These are phyloP conservation scores for Phoenicopterus ruber DNA, from an alignment of 2,113 vertebrate species.

Conservation along the genomic window DNA sequence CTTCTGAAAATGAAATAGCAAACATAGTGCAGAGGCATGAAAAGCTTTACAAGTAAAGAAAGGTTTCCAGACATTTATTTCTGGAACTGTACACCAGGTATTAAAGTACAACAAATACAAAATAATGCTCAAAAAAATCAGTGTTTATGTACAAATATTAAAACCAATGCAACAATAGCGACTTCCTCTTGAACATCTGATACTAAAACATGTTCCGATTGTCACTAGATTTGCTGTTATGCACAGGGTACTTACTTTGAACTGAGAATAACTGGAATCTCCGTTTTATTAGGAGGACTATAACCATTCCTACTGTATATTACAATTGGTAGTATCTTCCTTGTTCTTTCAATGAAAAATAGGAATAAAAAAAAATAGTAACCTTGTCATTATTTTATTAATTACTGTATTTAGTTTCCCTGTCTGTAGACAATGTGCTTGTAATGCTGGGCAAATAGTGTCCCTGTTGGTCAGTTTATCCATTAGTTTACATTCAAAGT, in stretches of 20 bases:
- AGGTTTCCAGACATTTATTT: conserved; percentile 99
- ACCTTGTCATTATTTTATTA: conserved; percentile 71
- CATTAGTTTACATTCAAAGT: conserved; percentile 88
- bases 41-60: conserved; percentile 65
- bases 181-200: conserved; percentile 91
- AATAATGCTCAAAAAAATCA: conserved; percentile 98
- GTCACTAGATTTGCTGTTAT: conserved; percentile 85
- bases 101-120: conserved; percentile 99
- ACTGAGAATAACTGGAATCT: conserved; percentile 53
- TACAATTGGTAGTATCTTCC: conserved; percentile 66
- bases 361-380: conserved; percentile 70
- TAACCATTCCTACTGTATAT: conserved; percentile 54
- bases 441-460: conserved; percentile 68
- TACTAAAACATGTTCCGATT: conserved; percentile 91
- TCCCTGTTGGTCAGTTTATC: conserved; percentile 81
- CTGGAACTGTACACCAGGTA: conserved; percentile 99
- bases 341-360: conserved; percentile 70
- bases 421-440: conserved; percentile 76
- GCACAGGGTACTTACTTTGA: conserved; percentile 66
- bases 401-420: conserved; percentile 69
- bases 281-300: conserved; percentile 64
- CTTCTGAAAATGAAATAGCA: not conserved
- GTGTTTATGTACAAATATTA: conserved; percentile 99
- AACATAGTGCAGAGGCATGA: not conserved
- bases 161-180: conserved; percentile 90